A percentile compares a stretch with the other conserved stretches of the same genome.
phyloP scores from a whole-genome alignment of 2,888 invertebrate species.

The Agrochola lota region DNA sequence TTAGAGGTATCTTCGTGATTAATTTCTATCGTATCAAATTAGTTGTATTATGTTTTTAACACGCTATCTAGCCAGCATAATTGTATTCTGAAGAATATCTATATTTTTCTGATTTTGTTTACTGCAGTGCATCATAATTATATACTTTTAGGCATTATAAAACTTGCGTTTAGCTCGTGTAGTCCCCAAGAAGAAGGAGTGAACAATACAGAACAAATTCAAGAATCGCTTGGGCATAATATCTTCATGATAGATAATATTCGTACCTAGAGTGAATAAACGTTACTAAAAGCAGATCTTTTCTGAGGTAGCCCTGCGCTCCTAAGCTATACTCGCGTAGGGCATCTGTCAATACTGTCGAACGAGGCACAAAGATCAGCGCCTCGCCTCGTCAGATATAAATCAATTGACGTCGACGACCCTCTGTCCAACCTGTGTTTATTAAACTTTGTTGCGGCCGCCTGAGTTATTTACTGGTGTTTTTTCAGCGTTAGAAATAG shows the following conservation, averaged over 20 bases:
- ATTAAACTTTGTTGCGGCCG: slow-evolving; percentile 46
- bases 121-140: no score
- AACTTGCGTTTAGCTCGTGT: no score
- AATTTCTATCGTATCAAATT: no score
- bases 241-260: background rate
- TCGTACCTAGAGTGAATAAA: background rate
- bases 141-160: no score
- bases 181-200: background rate
- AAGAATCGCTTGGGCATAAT: background rate
- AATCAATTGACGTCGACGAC: slow-evolving; percentile 73
- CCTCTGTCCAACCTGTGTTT: slow-evolving; percentile 57
- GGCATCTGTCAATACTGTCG: slow-evolving; percentile 69
- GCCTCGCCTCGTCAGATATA: slow-evolving; percentile 71
- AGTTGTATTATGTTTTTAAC: no score
- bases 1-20: no score
- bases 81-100: no score
- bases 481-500: slow-evolving; percentile 19
- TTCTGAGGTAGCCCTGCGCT: slow-evolving; percentile 59
- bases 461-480: slow-evolving; percentile 52
- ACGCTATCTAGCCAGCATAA: no score
- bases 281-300: background rate
- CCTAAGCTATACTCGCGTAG: slow-evolving; percentile 43
- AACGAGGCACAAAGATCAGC: slow-evolving; percentile 62
- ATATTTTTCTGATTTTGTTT: no score
- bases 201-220: background rate